These are phyloP conservation scores for Trachythela sp. DNA, from an alignment of 64 coral and sea anemone species.

Conservation along the genomic window DNA sequence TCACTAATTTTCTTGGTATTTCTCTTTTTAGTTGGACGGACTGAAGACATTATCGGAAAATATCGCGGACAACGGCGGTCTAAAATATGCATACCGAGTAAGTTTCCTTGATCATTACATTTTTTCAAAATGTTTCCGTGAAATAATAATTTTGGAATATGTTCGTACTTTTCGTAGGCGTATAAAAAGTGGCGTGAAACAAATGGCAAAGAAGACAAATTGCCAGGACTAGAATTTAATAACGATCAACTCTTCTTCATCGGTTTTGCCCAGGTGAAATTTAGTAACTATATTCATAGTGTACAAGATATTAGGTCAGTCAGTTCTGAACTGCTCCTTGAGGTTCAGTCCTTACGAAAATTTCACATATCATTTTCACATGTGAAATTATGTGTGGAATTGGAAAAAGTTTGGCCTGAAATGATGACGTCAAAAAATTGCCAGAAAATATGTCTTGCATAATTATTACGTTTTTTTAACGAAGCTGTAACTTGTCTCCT, in stretches of 20 bases:
- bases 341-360: neutral
- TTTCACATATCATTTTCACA: too few relatives aligned
- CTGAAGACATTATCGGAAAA: neutral
- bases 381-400: too few relatives aligned
- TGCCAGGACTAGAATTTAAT: neutral
- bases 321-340: neutral
- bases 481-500: too few relatives aligned
- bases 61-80: neutral
- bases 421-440: too few relatives aligned
- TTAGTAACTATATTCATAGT: neutral
- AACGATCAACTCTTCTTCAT: slow-evolving; percentile 3
- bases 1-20: neutral
- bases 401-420: too few relatives aligned
- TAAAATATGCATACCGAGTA: neutral
- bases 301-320: neutral
- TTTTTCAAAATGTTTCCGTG: neutral
- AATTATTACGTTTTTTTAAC: too few relatives aligned
- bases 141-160: neutral
- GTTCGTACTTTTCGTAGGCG: neutral
- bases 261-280: neutral
- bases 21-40: neutral
- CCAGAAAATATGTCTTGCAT: too few relatives aligned
- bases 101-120: neutral
- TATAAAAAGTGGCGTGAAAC: neutral
- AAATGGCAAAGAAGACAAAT: neutral